These are phyloP conservation scores for Cardinalis cardinalis DNA, from an alignment of 2,113 vertebrate genomes.

Conservation along the genomic window DNA sequence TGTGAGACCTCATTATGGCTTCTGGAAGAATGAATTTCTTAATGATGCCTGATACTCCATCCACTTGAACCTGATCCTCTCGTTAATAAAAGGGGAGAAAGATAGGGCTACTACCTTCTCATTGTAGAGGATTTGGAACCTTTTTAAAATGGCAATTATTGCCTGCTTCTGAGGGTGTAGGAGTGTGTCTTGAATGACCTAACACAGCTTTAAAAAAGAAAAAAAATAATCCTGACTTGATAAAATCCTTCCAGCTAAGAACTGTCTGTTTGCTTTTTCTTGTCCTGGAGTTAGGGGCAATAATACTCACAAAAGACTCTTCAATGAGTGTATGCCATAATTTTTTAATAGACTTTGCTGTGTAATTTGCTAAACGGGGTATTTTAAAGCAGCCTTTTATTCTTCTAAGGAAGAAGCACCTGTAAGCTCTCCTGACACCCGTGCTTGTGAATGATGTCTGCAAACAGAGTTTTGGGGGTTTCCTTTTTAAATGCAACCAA, in stretches of 20 bases:
- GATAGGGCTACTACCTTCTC: background rate
- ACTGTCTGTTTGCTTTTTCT: background rate
- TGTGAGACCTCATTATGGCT: background rate
- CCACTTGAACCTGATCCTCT: background rate
- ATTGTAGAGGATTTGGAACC: background rate
- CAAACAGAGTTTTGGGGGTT: background rate
- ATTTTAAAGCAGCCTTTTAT: slow-evolving; percentile 25
- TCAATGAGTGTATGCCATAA: background rate
- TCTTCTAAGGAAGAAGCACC: slow-evolving; percentile 10
- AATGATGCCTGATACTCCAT: background rate
- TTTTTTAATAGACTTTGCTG: background rate
- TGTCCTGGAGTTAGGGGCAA: background rate
- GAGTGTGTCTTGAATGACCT: background rate
- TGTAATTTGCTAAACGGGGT: slow-evolving; percentile 1
- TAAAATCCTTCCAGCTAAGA: background rate
- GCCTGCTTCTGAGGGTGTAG: background rate
- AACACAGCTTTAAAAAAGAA: background rate
- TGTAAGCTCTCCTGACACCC: background rate
- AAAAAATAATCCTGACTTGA: background rate
- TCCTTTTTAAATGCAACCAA: background rate
- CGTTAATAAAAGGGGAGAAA: background rate
- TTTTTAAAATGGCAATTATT: background rate
- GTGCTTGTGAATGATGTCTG: background rate
- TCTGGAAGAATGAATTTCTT: background rate
- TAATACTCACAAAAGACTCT: background rate